Evolutionary conservation across 2,113 vertebrate species (phyloP), one percentile per base, ranked within the genome.

Genomic region (Eupsittula cactorum): DNA sequence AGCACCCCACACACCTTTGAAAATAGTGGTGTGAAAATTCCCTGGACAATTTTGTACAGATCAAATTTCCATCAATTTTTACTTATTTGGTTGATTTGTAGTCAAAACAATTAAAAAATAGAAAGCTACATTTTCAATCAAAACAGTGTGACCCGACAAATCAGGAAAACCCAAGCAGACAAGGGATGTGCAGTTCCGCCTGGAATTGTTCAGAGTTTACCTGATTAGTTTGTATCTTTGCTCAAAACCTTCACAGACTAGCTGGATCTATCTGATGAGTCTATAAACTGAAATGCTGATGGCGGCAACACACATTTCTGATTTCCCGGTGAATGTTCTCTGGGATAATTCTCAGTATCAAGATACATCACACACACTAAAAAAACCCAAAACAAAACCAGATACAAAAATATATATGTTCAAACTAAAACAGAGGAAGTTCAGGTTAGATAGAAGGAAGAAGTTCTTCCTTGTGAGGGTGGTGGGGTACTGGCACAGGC

Each of bases 181-280:
- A 80, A 67, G 11, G 6, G 18, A 50, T 52, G 50, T 0, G 0
- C 2, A 42, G 62, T 78, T 73, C 42, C 10, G 13, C 27, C 31
- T 25, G 28, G 19, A 55, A 25, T 17, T 57, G 9, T 68, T 63
- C 27, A 25, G 47, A n/a, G 15, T 39, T 47, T 68, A 71, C 16
- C 68, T 6, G 1, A 50, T 55, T 39, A 46, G 13, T 27, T 55
- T 33, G 28, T 50, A 5, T 46, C 16, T 46, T 42, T 63, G 55
- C 41, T 75, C 67, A 79, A 70, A 81, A 55, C 15, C 16, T 65
- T 53, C 39, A 49, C 23, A 73, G 70, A 44, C 44, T 57, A 85
- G 16, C 8, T 63, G 37, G 9, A 68, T 57, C 28, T 71, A 3
- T 44, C 50, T 49, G 11, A 62, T 24, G 25, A 49, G 42, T 29